Conservation (phyloP, 2,888 invertebrate genomes). For the Drosophila lacicola region DNA sequence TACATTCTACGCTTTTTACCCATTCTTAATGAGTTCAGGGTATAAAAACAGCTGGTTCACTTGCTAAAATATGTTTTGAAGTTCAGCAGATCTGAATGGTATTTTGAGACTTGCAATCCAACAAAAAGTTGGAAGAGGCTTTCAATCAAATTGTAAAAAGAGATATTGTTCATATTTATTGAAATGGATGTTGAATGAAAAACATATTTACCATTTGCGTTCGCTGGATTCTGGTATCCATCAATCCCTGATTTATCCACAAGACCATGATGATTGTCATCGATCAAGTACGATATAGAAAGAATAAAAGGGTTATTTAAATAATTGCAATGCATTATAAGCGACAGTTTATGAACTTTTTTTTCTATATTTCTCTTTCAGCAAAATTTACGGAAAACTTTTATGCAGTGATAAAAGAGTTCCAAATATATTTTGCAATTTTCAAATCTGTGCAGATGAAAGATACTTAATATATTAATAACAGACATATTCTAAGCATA, state of each 20-base stretch:
- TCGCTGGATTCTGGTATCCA: conserved; percentile 77
- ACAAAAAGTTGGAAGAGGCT: too few species aligned
- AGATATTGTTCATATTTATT: background rate
- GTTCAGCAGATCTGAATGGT: too few species aligned
- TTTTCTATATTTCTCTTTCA: too few species aligned
- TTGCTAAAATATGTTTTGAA: too few species aligned
- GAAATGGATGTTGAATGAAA: background rate
- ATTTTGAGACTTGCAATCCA: too few species aligned
- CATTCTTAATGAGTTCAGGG: too few species aligned
- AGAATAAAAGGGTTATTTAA: background rate
- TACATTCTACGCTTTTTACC: too few species aligned
- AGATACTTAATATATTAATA: background rate
- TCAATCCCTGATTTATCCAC: conserved; percentile 72
- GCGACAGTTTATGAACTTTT: too few species aligned
- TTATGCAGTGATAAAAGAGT: background rate
- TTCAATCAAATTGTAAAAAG: too few species aligned
- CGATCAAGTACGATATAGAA: background rate
- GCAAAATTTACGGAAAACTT: too few species aligned
- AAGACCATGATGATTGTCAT: background rate
- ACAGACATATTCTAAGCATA: background rate
- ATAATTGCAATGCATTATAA: background rate
- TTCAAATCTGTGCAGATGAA: too few species aligned
- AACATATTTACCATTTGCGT: conserved; percentile 72
- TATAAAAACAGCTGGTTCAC: too few species aligned
- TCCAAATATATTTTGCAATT: background rate